Evolutionary conservation across 1,140 invertebrate species (phyloP), one percentile per base, ranked within the genome.

Genomic region (Asobara japonica): DNA sequence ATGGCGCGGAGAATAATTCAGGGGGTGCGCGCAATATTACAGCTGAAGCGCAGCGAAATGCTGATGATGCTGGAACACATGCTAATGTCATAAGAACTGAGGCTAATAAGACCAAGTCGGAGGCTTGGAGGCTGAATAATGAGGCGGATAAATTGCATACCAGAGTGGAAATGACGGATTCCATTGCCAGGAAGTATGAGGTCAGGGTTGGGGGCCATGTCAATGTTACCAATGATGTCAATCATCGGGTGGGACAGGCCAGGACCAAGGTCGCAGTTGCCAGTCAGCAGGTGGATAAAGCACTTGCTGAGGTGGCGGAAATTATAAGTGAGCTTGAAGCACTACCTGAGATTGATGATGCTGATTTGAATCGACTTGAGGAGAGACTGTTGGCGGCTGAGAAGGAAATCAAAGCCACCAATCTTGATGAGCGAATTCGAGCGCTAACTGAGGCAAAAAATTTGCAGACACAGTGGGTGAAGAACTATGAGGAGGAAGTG

Each of bases 171-270:
- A 90, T 90, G 22, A 94, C 94, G 0, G 91, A 92, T 48, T 87
- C 89, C 16, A 89, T 92, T 80, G 91, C 97, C 33, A 87, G 90
- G 31, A 87, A 92, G 20, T 89, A 95, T 31, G 93, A 96, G 80
- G 88, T 90, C n/a, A 90, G 93, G 80, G 93, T 94, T 11, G 88
- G 86, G 29, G 90, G 91, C 72, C 95, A 97, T 77, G 91, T 92
- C 67, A 90, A 91, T 65, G 84, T 93, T 1, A 94, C 93, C 0
- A 89, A 90, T 70, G 90, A 94, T 84, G 93, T 91, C 2, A 89
- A 92, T 76, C 88, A 90, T 75, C 89, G 95, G 90, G 96, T 97
- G 13, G 95, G 95, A 33, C 91, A 95, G 88, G 95, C 96, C 1
- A 95, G 95, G 82, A 94, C 91, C 16, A 93, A 93, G 72, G 94